Percentiles rank a stretch among this genome's conserved stretches.
Evolutionary conservation across 2,888 invertebrate genomes (phyloP).

Genomic region (Drepanosiphum platanoidis): DNA sequence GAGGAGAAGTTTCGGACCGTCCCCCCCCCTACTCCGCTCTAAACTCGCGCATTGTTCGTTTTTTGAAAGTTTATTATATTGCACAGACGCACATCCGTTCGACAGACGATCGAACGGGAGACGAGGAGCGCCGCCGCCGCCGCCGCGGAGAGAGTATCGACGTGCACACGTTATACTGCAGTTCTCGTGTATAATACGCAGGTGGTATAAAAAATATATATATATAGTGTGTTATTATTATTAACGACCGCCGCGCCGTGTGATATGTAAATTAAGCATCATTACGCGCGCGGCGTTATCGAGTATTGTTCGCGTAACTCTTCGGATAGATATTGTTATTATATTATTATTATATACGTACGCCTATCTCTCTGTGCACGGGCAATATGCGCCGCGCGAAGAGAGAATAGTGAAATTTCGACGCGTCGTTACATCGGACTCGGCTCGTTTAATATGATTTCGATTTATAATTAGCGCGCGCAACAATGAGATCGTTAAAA

Average conservation of each 20-base stretch:
- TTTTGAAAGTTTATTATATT: neutral
- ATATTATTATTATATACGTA: too few species aligned
- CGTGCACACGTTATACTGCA: neutral
- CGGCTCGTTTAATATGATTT: constrained; percentile 32
- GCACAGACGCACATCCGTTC: neutral
- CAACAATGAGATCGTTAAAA: constrained; percentile 32
- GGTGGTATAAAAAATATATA: neutral
- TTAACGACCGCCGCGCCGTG: neutral
- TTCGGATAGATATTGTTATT: neutral
- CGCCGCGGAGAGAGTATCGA: neutral
- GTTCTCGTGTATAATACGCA: neutral
- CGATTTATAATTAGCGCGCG: constrained; percentile 37
- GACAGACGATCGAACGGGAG: neutral
- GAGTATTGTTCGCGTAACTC: constrained; percentile 26
- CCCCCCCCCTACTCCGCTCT: too few species aligned
- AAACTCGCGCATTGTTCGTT: neutral
- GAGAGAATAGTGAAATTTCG: constrained; percentile 41
- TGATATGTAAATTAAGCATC: constrained; percentile 36
- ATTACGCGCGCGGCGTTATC: constrained; percentile 6
- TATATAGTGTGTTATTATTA: neutral
- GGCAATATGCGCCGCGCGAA: neutral
- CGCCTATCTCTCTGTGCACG: too few species aligned
- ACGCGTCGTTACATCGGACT: neutral
- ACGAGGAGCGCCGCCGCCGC: neutral
- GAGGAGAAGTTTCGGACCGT: neutral